Evolutionary conservation across 2,113 vertebrate genomes (phyloP).

Genomic region (Lucifuga dentata): DNA sequence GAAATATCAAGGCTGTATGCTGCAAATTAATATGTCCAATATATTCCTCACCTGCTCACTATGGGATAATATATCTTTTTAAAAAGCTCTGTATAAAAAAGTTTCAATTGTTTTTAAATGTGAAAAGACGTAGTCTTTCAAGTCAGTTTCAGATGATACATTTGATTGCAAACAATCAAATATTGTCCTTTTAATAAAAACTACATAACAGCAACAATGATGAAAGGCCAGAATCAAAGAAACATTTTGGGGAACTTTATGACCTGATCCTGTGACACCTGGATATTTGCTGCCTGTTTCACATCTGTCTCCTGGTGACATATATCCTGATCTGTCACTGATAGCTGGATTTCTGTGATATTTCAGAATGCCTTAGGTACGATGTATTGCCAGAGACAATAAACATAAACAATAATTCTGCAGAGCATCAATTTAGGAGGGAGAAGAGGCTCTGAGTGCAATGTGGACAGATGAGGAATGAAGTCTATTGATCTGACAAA

Average conservation of each 20-base stretch:
- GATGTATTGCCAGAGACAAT: constrained; percentile 57
- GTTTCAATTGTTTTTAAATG: too few relatives aligned
- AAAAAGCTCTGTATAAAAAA: too few relatives aligned
- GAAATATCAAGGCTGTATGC: too few relatives aligned
- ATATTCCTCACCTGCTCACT: too few relatives aligned
- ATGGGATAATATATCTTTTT: too few relatives aligned
- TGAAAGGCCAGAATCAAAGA: too few relatives aligned
- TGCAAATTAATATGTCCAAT: too few relatives aligned
- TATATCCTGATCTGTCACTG: constrained; percentile 53
- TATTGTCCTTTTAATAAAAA: too few relatives aligned
- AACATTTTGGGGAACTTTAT: constrained; percentile 29
- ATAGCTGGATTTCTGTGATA: constrained; percentile 67
- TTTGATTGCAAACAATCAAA: too few relatives aligned
- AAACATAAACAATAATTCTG: constrained; percentile 65
- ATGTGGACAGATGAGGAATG: constrained; percentile 65
- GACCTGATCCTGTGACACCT: constrained; percentile 49
- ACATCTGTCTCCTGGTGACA: constrained; percentile 56
- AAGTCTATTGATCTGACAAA: constrained; percentile 64
- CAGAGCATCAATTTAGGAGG: constrained; percentile 63
- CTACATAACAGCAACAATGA: too few relatives aligned
- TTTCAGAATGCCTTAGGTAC: constrained; percentile 65
- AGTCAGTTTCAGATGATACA: too few relatives aligned
- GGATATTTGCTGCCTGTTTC: constrained; percentile 68
- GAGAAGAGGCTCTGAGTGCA: constrained; percentile 61
- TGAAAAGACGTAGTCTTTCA: too few relatives aligned